These are phyloP conservation scores for Dysmachus trigonus DNA, from an alignment of 2,888 invertebrate species.

Conservation along the genomic window DNA sequence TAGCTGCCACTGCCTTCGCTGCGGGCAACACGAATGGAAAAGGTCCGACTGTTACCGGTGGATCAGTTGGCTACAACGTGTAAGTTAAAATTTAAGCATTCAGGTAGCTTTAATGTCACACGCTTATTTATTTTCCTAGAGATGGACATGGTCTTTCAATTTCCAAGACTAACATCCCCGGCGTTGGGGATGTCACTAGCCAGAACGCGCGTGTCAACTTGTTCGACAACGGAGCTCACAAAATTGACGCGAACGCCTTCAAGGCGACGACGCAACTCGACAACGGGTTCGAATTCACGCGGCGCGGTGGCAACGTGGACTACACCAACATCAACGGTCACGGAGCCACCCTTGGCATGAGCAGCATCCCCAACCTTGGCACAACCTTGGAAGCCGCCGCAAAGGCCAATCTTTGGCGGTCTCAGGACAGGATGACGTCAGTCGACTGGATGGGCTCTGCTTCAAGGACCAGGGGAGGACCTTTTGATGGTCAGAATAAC, in stretches of 20 bases:
- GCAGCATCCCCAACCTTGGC: constrained; percentile 55
- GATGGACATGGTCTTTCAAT: constrained; percentile 56
- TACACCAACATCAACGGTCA: constrained; percentile 54
- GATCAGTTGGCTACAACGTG: constrained; percentile 33
- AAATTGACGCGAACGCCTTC: constrained; percentile 54
- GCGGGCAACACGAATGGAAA: constrained; percentile 30
- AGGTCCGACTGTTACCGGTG: constrained; percentile 1
- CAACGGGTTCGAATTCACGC: constrained; percentile 49
- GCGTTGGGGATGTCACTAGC: constrained; percentile 51
- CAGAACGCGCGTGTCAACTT: constrained; percentile 54
- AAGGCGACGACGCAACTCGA: constrained; percentile 55
- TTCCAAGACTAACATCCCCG: constrained; percentile 54
- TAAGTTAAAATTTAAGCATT: not conserved
- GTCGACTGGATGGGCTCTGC: constrained; percentile 56
- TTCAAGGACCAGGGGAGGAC: constrained; percentile 53
- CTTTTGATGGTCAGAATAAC: constrained; percentile 52
- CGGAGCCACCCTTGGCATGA: constrained; percentile 54
- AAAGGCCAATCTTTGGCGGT: constrained; percentile 56
- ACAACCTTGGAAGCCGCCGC: constrained; percentile 54
- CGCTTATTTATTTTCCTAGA: constrained; percentile 50
- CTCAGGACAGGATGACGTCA: constrained; percentile 54
- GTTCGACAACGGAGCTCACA: constrained; percentile 52
- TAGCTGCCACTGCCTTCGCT: constrained; percentile 21
- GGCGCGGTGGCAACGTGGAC: not conserved
- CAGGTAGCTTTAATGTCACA: too few relatives aligned